Evolutionary conservation across 2,888 invertebrate species (phyloP).

Genomic region (Callyntrura guangdongensis): DNA sequence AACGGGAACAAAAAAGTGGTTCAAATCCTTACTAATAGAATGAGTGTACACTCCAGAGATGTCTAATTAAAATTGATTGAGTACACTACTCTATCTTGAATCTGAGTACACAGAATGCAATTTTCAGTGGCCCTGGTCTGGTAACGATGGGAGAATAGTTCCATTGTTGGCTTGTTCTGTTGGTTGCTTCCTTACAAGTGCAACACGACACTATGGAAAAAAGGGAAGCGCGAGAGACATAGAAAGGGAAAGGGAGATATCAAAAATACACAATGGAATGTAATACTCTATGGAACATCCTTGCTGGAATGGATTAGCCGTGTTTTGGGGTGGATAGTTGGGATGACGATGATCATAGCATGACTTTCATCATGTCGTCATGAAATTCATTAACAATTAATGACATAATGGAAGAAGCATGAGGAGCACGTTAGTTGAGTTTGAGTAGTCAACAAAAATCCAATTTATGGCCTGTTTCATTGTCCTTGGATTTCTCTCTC

Average conservation of each 20-base stretch:
- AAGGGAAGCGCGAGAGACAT: not conserved
- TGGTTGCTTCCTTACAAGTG: not conserved
- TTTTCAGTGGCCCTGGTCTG: not conserved
- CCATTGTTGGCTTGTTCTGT: not conserved
- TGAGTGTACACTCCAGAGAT: not conserved
- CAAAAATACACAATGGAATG: conserved; percentile 2
- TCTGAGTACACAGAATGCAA: not conserved
- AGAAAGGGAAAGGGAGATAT: not conserved
- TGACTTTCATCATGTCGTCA: conserved; percentile 43
- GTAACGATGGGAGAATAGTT: not conserved
- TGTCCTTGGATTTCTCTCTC: conserved; percentile 47
- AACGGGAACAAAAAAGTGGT: not conserved
- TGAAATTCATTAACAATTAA: conserved; percentile 68
- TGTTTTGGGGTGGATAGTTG: not conserved
- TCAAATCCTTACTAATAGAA: not conserved
- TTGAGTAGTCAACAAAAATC: conserved; percentile 61
- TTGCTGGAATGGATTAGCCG: conserved; percentile 44
- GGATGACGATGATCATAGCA: not conserved
- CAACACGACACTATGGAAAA: not conserved
- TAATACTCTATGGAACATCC: not conserved
- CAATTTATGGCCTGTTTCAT: conserved; percentile 54
- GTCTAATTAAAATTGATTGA: conserved; percentile 40
- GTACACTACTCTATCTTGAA: not conserved
- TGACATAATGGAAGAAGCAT: conserved; percentile 56
- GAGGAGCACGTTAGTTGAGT: conserved; percentile 61